These are phyloP conservation scores for Corydoras maculifer DNA, from an alignment of 2,113 vertebrate genomes.

Conservation along the genomic window DNA sequence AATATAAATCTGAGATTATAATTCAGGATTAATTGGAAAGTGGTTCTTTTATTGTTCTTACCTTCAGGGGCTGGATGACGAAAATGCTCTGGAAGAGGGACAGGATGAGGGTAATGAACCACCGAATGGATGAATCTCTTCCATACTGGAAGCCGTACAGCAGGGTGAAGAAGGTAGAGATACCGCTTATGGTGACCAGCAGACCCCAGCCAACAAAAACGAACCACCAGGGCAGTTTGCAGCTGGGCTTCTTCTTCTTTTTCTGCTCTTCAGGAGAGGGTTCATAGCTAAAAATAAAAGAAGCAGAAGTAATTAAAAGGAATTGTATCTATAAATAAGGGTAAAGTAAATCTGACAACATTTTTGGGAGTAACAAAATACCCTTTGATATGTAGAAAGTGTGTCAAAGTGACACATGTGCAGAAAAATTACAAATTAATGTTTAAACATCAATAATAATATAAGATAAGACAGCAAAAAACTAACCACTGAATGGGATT, in stretches of 20 bases:
- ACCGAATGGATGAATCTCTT: constrained; percentile 64
- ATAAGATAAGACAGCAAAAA: neutral
- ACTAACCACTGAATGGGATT: constrained; percentile 59
- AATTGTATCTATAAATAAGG: too few relatives aligned
- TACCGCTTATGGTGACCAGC: constrained; percentile 64
- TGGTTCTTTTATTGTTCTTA: neutral
- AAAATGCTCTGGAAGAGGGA: constrained; percentile 80
- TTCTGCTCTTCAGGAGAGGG: constrained; percentile 26
- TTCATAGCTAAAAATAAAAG: constrained; percentile 40
- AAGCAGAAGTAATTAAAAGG: neutral
- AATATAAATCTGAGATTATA: neutral
- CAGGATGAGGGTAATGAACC: constrained; percentile 70
- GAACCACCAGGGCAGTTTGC: constrained; percentile 74
- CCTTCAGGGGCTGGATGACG: constrained; percentile 75
- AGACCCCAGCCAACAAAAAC: constrained; percentile 72
- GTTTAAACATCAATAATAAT: too few relatives aligned
- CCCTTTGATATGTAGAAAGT: too few relatives aligned
- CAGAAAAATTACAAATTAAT: too few relatives aligned
- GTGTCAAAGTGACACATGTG: too few relatives aligned
- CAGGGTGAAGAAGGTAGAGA: constrained; percentile 74
- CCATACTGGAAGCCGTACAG: constrained; percentile 72
- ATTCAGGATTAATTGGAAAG: neutral
- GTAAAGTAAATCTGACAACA: too few relatives aligned
- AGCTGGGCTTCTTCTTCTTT: constrained; percentile 39
- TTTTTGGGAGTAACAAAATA: too few relatives aligned